Base-by-base conservation (phyloP, 1,140 invertebrate species). In the Bombus ignitus region DNA sequence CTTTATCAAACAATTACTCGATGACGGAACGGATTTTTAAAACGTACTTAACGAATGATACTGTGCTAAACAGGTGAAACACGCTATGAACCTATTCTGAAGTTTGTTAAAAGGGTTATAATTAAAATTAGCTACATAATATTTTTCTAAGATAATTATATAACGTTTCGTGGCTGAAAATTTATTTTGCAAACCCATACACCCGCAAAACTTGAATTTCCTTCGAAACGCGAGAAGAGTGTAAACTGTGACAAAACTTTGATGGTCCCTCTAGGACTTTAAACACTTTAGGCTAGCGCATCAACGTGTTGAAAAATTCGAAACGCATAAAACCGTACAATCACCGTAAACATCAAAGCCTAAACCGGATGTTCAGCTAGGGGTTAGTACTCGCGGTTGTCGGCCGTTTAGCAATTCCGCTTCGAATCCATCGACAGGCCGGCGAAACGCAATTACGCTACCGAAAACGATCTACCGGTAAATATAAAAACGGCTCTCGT, bases 401-500 rank as follows among this genome's bases (percentile, higher is more conserved):
- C 70, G n/a, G 37, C 22, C 66, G n/a, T 81, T 81, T 57, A 74
- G 80, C 71, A n/a, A 53, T 70, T 70, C 74, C 35, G 47, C 35
- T 32, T 65, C 42, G 62, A 75, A 66, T 70, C 35, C 57, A 37
- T 79, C 87, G 70, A 70, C 57, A 37, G 53, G 53, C 57, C 71
- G 83, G 68, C 32, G 65, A 80, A 85, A 88, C 42, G 39, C 53
- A 65, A 71, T 65, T 62, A 72, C 77, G 66, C 62, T 81, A 72
- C 62, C 74, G 82, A 81, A 85, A 85, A 81, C 77, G 81, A 87
- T 87, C 66, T 42, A 57, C 44, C 35, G 25, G 80, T 83, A 68
- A 81, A 89, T 77, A 78, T 85, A 88, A 89, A 87, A 81, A 89
- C 83, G 78, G 65, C 77, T 59, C 59, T 65, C 66, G 53, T 39